Percentiles rank a stretch among this genome's conserved stretches.
Evolutionary conservation across 2,888 invertebrate genomes (phyloP).

Genomic region (Drosophila nigricruria): DNA sequence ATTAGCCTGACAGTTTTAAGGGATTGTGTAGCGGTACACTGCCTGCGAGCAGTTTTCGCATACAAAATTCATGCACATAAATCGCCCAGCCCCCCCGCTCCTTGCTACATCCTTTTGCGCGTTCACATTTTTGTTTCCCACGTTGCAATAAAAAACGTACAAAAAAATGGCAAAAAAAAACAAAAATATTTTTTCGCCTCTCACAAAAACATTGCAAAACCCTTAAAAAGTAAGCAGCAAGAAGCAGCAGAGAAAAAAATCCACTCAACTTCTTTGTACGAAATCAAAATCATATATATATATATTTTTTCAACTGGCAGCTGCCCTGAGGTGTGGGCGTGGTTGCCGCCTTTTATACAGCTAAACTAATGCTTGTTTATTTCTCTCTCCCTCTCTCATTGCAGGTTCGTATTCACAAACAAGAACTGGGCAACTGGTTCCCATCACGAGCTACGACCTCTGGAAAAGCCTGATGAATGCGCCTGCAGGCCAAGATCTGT

Average conservation of each 20-base stretch:
- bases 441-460: conserved; percentile 30
- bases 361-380: conserved; percentile 57
- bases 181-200: conserved; percentile 27
- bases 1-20: conserved; percentile 64
- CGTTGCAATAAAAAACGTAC: conserved; percentile 53
- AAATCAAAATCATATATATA: conserved; percentile 44
- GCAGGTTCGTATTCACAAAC: conserved; percentile 70
- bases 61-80: conserved; percentile 66
- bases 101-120: conserved; percentile 29
- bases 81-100: conserved; percentile 37
- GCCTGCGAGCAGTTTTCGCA: conserved; percentile 64
- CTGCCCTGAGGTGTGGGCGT: conserved; percentile 45
- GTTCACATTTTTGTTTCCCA: conserved; percentile 56
- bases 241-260: conserved; percentile 6
- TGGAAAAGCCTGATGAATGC: conserved; percentile 63
- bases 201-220: conserved; percentile 28
- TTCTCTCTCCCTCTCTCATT: conserved; percentile 45
- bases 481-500: conserved; percentile 28
- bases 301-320: conserved; percentile 19
- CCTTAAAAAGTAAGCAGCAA: conserved; percentile 30
- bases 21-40: conserved; percentile 53
- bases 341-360: conserved; percentile 61
- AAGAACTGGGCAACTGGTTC: conserved; percentile 33
- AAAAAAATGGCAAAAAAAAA: conserved; percentile 37
- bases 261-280: conserved; percentile 39